Percentiles rank a stretch among this genome's conserved stretches.
Conservation (phyloP, 2,113 vertebrate species). For the Halichoerus grypus region DNA sequence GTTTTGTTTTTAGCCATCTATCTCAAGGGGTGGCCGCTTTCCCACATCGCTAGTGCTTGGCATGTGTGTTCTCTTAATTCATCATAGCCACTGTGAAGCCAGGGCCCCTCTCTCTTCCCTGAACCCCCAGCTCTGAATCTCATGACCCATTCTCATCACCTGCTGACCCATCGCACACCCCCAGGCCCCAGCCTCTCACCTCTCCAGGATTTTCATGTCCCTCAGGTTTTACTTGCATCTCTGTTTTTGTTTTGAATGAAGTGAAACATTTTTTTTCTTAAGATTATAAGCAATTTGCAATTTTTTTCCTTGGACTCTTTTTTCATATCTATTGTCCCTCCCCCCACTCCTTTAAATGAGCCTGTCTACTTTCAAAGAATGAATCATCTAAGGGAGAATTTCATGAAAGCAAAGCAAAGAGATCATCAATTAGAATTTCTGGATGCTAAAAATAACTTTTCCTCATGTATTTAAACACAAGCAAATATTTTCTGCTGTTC, state of each 20-base stretch:
- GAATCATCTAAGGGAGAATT: constrained; percentile 40
- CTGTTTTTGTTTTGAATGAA: neutral
- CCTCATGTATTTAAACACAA: constrained; percentile 52
- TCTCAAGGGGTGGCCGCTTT: neutral
- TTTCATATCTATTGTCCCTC: neutral
- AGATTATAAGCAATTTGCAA: neutral
- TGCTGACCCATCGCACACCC: rapidly evolving
- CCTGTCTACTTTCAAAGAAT: constrained; percentile 45
- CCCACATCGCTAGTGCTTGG: neutral
- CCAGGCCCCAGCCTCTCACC: no score
- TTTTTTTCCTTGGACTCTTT: constrained; percentile 3
- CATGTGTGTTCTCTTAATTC: neutral
- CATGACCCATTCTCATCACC: neutral
- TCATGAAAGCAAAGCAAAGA: constrained; percentile 27
- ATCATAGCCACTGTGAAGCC: neutral
- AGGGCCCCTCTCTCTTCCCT: no score
- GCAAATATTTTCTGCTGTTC: constrained; percentile 31
- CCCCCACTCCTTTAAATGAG: neutral
- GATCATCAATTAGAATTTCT: neutral
- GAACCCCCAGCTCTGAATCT: neutral
- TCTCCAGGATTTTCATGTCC: neutral
- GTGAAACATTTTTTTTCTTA: neutral
- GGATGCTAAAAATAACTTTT: constrained; percentile 50
- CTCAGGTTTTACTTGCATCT: neutral
- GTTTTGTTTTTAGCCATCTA: neutral